Evolutionary conservation across 2,113 vertebrate genomes (phyloP).

Genomic region (Bagarius yarrelli): DNA sequence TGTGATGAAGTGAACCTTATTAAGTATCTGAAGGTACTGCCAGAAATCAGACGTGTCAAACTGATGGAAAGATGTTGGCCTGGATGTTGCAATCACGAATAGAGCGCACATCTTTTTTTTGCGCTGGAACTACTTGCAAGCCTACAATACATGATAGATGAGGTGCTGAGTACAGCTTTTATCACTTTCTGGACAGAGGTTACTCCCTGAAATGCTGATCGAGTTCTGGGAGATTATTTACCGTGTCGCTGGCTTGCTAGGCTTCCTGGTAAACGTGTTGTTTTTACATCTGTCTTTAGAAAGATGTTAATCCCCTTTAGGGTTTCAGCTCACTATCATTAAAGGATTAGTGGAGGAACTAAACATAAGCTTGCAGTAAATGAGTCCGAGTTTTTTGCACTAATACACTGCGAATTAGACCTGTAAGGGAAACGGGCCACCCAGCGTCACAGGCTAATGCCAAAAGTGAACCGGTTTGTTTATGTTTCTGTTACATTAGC

Average conservation of each 20-base stretch:
- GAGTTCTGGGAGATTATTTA: conserved; percentile 30
- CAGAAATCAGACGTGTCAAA: conserved; percentile 3
- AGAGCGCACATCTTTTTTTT: neutral
- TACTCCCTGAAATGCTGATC: conserved; percentile 10
- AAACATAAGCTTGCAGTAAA: conserved; percentile 43
- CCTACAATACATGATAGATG: neutral
- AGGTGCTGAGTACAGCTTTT: conserved; percentile 35
- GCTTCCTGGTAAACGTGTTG: conserved; percentile 14
- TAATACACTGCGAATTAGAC: conserved; percentile 51
- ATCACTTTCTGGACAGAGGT: conserved; percentile 9
- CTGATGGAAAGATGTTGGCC: conserved; percentile 19
- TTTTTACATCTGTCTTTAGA: conserved; percentile 42
- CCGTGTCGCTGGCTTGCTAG: neutral
- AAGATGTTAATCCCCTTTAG: conserved; percentile 33
- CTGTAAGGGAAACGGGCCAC: conserved; percentile 43
- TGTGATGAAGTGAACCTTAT: neutral
- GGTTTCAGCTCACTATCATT: conserved; percentile 38
- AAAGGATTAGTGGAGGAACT: conserved; percentile 52
- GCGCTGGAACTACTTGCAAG: neutral
- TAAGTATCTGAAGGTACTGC: neutral
- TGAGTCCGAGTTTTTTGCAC: conserved; percentile 32
- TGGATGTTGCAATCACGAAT: neutral
- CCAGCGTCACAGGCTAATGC: conserved; percentile 16
- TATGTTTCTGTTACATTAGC: conserved; percentile 54
- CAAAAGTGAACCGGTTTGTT: conserved; percentile 47